These are phyloP conservation scores for Heteronetta atricapilla DNA, from an alignment of 2,113 vertebrate genomes.

Conservation along the genomic window DNA sequence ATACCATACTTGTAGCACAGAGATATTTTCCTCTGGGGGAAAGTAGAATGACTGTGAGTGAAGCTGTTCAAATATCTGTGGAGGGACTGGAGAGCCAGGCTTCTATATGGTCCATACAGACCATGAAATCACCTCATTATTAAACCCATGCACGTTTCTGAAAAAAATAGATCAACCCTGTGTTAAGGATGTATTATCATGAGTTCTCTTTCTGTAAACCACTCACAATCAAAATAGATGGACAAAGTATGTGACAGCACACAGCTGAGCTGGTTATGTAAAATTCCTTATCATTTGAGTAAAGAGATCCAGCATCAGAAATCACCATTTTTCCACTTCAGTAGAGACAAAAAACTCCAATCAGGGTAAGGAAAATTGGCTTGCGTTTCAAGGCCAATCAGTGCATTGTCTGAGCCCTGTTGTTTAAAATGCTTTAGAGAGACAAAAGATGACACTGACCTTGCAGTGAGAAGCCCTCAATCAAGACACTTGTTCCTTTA, in stretches of 20 bases:
- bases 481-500: not conserved
- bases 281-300: not conserved
- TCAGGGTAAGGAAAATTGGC: fast-evolving
- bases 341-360: not conserved
- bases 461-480: not conserved
- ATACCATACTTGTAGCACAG: not conserved
- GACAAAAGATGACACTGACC: not conserved
- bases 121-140: not conserved
- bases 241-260: not conserved
- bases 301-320: not conserved
- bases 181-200: not conserved
- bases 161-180: fast-evolving
- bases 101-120: fast-evolving
- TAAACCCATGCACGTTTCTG: not conserved
- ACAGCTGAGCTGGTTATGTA: not conserved
- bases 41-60: not conserved
- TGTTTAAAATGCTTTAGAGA: not conserved
- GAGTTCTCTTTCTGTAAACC: not conserved
- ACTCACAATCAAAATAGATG: not conserved
- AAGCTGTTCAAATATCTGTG: fast-evolving
- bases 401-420: not conserved
- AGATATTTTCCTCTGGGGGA: not conserved
- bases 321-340: not conserved
- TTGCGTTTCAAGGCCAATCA: not conserved
- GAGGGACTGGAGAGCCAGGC: not conserved